These are phyloP conservation scores for Eulimnadia texana DNA, from an alignment of 1,140 invertebrate genomes.

Conservation along the genomic window DNA sequence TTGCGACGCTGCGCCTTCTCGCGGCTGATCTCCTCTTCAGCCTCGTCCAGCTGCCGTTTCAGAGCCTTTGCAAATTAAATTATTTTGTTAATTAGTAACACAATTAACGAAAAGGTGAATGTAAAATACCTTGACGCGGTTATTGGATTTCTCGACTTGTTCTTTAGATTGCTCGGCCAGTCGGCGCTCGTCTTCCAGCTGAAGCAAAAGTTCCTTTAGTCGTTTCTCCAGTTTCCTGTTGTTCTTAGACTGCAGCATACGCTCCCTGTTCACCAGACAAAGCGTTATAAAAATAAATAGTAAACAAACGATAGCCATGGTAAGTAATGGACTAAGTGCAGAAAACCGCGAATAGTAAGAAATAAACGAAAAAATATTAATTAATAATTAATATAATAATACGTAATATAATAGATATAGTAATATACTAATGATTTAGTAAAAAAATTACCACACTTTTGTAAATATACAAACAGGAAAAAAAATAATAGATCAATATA, in stretches of 20 bases:
- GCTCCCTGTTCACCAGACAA: constrained; percentile 39
- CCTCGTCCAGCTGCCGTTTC: constrained; percentile 87
- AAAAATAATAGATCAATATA: background rate
- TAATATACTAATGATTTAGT: too few species aligned
- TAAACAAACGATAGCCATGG: too few species aligned
- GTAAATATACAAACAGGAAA: background rate
- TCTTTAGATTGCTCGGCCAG: constrained; percentile 94
- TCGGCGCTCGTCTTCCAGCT: constrained; percentile 84
- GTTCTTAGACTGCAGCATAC: constrained; percentile 69
- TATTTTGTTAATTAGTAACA: too few species aligned
- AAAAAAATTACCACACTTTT: too few species aligned
- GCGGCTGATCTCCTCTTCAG: constrained; percentile 85
- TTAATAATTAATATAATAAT: too few species aligned
- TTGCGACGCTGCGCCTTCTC: constrained; percentile 88
- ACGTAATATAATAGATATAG: too few species aligned
- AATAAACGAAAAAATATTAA: too few species aligned
- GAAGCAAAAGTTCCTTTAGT: constrained; percentile 74
- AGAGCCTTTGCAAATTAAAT: constrained; percentile 41
- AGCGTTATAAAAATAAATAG: constrained; percentile 18
- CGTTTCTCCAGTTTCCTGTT: constrained; percentile 90
- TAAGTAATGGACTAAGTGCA: too few species aligned
- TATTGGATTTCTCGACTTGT: constrained; percentile 65
- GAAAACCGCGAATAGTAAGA: too few species aligned
- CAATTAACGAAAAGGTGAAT: background rate
- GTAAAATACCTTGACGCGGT: constrained; percentile 44